phyloP scores from a whole-genome alignment of 2,797 vertebrate genomes.

The Botia almorhae region DNA sequence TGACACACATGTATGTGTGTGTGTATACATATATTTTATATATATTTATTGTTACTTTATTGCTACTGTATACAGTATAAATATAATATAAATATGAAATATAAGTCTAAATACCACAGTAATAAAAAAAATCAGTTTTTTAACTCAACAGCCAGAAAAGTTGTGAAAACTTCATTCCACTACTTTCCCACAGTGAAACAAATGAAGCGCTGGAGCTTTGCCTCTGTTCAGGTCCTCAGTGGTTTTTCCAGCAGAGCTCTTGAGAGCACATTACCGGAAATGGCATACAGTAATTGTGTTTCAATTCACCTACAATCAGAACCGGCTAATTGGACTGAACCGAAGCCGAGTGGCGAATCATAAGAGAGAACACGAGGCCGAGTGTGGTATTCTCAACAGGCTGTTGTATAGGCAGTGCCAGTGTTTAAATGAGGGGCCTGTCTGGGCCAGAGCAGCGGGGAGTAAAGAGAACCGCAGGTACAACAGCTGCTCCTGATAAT shows the following conservation, averaged over 20 bases:
- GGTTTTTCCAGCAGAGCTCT: conserved; percentile 4
- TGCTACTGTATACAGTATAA: too few species aligned
- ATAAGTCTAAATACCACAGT: too few species aligned
- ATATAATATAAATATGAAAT: too few species aligned
- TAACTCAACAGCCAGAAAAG: too few species aligned
- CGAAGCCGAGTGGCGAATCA: conserved; percentile 33
- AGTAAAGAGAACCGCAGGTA: conserved; percentile 26
- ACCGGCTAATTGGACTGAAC: conserved; percentile 40
- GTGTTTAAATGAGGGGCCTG: conserved; percentile 41
- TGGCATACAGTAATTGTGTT: conserved; percentile 31
- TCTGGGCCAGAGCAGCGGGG: conserved; percentile 21
- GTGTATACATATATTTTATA: too few species aligned
- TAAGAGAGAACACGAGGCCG: conserved; percentile 36
- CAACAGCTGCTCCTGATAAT: conserved; percentile 28
- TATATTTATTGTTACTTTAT: too few species aligned
- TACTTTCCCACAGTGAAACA: neutral
- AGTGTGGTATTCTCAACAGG: conserved; percentile 35
- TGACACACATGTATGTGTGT: too few species aligned
- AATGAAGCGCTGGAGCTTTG: neutral
- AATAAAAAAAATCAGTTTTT: too few species aligned
- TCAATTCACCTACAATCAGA: conserved; percentile 7
- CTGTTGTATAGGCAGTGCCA: neutral
- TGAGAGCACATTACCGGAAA: conserved; percentile 19
- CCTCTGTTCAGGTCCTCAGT: neutral
- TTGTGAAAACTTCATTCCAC: neutral